Evolutionary conservation across 2,113 vertebrate genomes (phyloP), one percentile per base, ranked within the genome.

Genomic region (Ariopsis seemanni): DNA sequence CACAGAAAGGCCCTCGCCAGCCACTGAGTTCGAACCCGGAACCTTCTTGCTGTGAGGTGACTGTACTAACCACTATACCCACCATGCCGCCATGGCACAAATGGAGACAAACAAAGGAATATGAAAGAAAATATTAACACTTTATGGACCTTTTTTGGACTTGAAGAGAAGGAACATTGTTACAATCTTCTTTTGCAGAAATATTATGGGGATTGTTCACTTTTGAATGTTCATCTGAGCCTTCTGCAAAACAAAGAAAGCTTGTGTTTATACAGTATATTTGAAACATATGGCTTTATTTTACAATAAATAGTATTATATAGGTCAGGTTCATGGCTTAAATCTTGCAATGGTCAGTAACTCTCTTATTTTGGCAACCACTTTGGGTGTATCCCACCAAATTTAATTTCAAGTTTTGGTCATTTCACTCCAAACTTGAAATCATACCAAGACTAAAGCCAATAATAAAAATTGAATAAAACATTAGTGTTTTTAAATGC

Each of bases 241-340:
- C 52, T 75, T 82, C 72, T 88, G n/a, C 55, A 88, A 86, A 83
- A 84, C 22, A 85, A 80, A 17, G 82, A 17, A 80, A 63, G 14
- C 6, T 65, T 67, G 5, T 17, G 42, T 53, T 75, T 52, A 14
- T 30, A 58, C 42, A 42, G 42, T 42, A 42, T 27, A 58, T 77
- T 75, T 63, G 25, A n/a, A 50, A 58, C 14, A 15, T 8, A 60
- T 48, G 5, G 60, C 52, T 18, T 5, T 50, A 30, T 85, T 9
- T 63, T 53, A 85, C 6, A 53, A 48, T 78, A 62, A n/a, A 63
- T 11, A 72, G 17, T 30, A 17, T 52, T 75, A 25, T 52, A 42
- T 42, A 84, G 7, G 10, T 84, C 17, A 72, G 2, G 34, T 42
- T 57, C 14, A 18, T 1, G 34, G 69, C 12, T 25, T 12, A 84